Conservation (phyloP, 2,888 invertebrate species). For the Adelphocoris suturalis region DNA sequence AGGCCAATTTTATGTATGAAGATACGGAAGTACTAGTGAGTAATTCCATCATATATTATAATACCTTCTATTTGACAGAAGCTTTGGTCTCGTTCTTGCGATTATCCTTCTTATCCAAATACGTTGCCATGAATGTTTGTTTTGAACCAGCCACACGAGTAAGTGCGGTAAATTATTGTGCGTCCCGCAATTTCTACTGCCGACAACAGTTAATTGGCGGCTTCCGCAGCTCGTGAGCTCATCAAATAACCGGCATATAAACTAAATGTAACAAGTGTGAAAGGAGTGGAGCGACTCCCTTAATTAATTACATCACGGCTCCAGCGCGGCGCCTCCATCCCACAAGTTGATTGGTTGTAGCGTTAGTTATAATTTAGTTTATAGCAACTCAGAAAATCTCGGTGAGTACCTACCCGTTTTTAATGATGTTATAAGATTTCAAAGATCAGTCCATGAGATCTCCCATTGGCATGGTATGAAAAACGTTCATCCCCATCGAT, state of each 20-base stretch:
- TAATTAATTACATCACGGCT: slow-evolving; percentile 8
- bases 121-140: neutral
- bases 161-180: neutral
- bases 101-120: too few relatives aligned
- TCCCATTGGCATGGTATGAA: too few relatives aligned
- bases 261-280: slow-evolving; percentile 21
- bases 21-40: too few relatives aligned
- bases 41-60: too few relatives aligned
- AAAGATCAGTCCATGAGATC: too few relatives aligned
- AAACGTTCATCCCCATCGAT: too few relatives aligned
- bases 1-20: too few relatives aligned
- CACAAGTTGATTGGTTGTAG: neutral
- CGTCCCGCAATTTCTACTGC: neutral
- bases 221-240: slow-evolving; percentile 39
- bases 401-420: too few relatives aligned
- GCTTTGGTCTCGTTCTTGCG: too few relatives aligned
- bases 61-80: too few relatives aligned
- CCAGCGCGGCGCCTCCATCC: slow-evolving; percentile 5
- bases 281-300: neutral
- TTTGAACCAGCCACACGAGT: neutral
- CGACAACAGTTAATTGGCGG: slow-evolving; percentile 3
- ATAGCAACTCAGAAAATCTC: too few relatives aligned
- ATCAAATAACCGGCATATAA: neutral
- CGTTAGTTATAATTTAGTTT: neutral
- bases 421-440: too few relatives aligned